Evolutionary conservation across 2,888 invertebrate genomes (phyloP), one percentile per base, ranked within the genome.

Genomic region (Synergus umbraculus): DNA sequence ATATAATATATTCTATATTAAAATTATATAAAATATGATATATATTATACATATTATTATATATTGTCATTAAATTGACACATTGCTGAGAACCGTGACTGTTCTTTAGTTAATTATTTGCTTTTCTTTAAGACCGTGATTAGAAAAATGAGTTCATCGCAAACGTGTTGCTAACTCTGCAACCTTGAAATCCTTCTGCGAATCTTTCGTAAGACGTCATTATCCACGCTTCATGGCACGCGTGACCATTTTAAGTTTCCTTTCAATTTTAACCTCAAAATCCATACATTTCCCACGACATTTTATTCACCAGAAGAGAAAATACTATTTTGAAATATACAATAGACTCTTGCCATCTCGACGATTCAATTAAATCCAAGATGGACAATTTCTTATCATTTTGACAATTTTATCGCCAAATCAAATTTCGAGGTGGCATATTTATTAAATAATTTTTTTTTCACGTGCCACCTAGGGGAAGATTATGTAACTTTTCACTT

Each of bases 191-290:
- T 78, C 63, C 69, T 79, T 79, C 79, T 76, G 78, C 49, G 78
- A 83, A 81, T 79, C 79, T 82, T 82, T 82, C 81, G 67, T 80
- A 81, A 82, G 77, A 63, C 77, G 64, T 80, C 22, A 60, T 76
- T 60, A 43, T 37, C 37, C 37, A 54, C 37, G 37, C 73, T 54
- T n/a, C 37, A 69, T 46, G 22, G 15, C 46, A 15, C 18, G 4
- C 41, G n/a, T 18, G n/a, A 5, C 10, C 9, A 22, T 10, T 10
- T 69, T 37, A 15, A 49, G 1, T 46, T 13, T 2, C 4, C 29
- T 49, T 46, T 37, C 5, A 37, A 4, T 15, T 15, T 15, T 54
- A 73, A 73, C 69, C 49, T 73, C 9, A 54, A 73, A 73, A 69
- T 49, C 22, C 12, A 3, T 15, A 4, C 49, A 7, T 29, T 69